Evolutionary conservation across 2,113 vertebrate genomes (phyloP).

Genomic region (Merops nubicus): DNA sequence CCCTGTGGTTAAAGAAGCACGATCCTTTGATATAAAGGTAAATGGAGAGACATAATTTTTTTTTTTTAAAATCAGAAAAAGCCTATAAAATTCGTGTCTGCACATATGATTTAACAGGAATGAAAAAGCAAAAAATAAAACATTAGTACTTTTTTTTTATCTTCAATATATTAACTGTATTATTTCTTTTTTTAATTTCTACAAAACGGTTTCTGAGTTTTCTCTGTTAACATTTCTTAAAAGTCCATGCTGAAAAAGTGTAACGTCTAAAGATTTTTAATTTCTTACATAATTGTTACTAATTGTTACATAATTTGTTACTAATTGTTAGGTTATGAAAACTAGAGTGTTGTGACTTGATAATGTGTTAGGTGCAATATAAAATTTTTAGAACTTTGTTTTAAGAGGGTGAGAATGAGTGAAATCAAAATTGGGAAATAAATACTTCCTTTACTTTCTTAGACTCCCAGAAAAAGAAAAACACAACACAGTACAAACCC

Average conservation of each 20-base stretch:
- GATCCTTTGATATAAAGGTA: slow-evolving; percentile 84
- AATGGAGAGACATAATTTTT: background rate
- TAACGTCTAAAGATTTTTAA: background rate
- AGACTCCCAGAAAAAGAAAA: slow-evolving; percentile 93
- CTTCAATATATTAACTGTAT: background rate
- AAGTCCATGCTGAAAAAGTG: background rate
- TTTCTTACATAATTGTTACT: background rate
- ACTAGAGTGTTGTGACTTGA: slow-evolving; percentile 47
- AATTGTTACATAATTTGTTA: too few relatives aligned
- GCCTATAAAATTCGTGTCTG: background rate
- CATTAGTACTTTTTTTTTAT: background rate
- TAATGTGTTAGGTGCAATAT: background rate
- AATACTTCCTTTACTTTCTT: slow-evolving; percentile 48
- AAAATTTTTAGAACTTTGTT: background rate
- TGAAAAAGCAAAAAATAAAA: background rate
- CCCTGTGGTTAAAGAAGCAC: slow-evolving; percentile 91
- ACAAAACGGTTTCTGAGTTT: background rate
- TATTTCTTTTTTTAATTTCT: background rate
- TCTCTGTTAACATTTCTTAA: background rate
- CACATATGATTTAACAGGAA: background rate
- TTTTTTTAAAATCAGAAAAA: background rate
- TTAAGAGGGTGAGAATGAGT: background rate
- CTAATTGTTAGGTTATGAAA: background rate
- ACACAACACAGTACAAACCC: slow-evolving; percentile 92
- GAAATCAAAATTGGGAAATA: slow-evolving; percentile 37